These are phyloP conservation scores for Colletes gigas DNA, from an alignment of 1,140 invertebrate species.

Conservation along the genomic window DNA sequence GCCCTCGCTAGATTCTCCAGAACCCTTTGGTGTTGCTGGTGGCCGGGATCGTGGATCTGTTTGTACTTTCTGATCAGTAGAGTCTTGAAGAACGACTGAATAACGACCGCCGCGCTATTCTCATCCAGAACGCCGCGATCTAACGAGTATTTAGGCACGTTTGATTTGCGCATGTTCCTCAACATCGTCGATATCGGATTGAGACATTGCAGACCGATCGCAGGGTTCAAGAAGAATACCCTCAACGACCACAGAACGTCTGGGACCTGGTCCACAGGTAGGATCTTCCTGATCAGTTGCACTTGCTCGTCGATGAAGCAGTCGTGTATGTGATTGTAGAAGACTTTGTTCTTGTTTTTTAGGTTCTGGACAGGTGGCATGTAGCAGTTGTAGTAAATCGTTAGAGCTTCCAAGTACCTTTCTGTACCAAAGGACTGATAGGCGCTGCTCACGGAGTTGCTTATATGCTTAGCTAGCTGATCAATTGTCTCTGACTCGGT, in stretches of 20 bases:
- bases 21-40: constrained; percentile 39
- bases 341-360: constrained; percentile 27
- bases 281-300: constrained; percentile 6
- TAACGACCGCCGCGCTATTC: constrained; percentile 36
- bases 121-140: not conserved
- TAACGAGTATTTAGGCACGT: not conserved
- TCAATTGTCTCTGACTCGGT: constrained; percentile 58
- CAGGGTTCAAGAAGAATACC: constrained; percentile 60
- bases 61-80: constrained; percentile 48
- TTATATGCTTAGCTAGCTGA: constrained; percentile 40
- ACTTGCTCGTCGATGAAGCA: constrained; percentile 64
- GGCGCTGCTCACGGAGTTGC: constrained; percentile 47
- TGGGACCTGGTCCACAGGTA: constrained; percentile 8
- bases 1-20: constrained; percentile 39
- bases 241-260: constrained; percentile 36
- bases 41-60: constrained; percentile 46
- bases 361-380: constrained; percentile 36
- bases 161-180: not conserved
- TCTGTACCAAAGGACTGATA: constrained; percentile 68
- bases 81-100: constrained; percentile 65
- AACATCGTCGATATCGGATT: not conserved
- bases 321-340: constrained; percentile 57
- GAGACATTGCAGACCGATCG: constrained; percentile 34
- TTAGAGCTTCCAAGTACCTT: constrained; percentile 52
- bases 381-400: constrained; percentile 68